Evolutionary conservation across 2,113 vertebrate genomes (phyloP).

Genomic region (Pluvianellus socialis): DNA sequence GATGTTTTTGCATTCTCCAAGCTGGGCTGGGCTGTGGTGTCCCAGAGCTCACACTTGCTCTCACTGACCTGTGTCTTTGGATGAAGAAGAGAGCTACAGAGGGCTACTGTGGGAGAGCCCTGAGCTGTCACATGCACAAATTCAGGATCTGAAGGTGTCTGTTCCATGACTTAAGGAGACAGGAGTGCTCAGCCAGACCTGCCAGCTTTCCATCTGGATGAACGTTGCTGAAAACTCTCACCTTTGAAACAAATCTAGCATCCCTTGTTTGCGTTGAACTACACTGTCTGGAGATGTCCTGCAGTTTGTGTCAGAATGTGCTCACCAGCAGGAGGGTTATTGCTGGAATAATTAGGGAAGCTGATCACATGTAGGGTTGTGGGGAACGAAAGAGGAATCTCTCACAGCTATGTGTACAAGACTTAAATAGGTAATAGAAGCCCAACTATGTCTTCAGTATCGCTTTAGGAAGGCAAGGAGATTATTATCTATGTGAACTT

Average conservation of each 20-base stretch:
- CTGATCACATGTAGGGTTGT: background rate
- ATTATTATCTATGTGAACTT: background rate
- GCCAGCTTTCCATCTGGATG: background rate
- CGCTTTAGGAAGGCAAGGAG: background rate
- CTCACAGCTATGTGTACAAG: background rate
- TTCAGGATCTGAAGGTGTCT: background rate
- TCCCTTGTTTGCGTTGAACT: background rate
- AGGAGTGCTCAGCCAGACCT: background rate
- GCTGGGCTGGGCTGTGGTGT: background rate
- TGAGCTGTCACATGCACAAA: background rate
- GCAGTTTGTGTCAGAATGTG: background rate
- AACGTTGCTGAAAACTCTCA: background rate
- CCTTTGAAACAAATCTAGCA: background rate
- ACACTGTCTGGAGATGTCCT: too few relatives aligned
- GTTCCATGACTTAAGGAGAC: background rate
- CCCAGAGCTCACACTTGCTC: background rate
- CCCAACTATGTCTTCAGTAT: background rate
- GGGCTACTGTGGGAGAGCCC: background rate
- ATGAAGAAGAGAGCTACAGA: background rate
- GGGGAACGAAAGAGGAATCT: background rate
- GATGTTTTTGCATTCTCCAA: accelerated
- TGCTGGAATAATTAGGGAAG: background rate
- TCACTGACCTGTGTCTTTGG: background rate
- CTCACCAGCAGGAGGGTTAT: background rate
- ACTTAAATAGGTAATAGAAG: background rate